phyloP scores from a whole-genome alignment of 2,888 invertebrate species.

The Netelia fuscicornis region DNA sequence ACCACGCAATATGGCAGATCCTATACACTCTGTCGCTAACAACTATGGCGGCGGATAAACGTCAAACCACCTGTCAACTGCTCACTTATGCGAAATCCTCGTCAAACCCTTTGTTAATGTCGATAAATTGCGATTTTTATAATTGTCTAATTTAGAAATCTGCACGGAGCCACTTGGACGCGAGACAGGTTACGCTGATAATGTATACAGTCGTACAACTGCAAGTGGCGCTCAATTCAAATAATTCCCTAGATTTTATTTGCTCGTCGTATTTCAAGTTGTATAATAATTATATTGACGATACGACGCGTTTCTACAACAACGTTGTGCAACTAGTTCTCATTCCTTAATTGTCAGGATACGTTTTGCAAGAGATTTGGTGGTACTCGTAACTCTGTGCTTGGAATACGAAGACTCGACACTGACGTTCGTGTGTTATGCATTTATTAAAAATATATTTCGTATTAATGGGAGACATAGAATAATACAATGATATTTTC shows the following conservation, averaged over 20 bases:
- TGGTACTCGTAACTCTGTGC: neutral
- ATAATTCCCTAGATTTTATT: constrained; percentile 47
- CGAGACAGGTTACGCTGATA: constrained; percentile 44
- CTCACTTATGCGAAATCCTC: constrained; percentile 25
- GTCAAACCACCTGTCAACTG: constrained; percentile 77
- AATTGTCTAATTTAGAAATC: constrained; percentile 47
- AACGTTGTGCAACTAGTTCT: neutral
- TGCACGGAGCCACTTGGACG: neutral
- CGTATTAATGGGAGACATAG: constrained; percentile 11
- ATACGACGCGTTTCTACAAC: neutral
- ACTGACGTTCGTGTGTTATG: constrained; percentile 34
- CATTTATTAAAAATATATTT: neutral
- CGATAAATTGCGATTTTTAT: constrained; percentile 32
- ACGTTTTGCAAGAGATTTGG: neutral
- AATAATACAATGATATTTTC: neutral
- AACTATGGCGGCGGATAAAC: constrained; percentile 74
- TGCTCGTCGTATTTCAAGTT: neutral
- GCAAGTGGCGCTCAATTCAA: constrained; percentile 52
- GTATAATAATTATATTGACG: constrained; percentile 3
- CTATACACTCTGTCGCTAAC: constrained; percentile 68
- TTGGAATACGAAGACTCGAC: neutral
- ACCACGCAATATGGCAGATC: constrained; percentile 76
- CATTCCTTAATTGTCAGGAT: neutral
- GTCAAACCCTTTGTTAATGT: constrained; percentile 6
- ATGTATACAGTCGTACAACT: constrained; percentile 39